phyloP scores from a whole-genome alignment of 2,888 invertebrate genomes.

The Pegoplata infirma region DNA sequence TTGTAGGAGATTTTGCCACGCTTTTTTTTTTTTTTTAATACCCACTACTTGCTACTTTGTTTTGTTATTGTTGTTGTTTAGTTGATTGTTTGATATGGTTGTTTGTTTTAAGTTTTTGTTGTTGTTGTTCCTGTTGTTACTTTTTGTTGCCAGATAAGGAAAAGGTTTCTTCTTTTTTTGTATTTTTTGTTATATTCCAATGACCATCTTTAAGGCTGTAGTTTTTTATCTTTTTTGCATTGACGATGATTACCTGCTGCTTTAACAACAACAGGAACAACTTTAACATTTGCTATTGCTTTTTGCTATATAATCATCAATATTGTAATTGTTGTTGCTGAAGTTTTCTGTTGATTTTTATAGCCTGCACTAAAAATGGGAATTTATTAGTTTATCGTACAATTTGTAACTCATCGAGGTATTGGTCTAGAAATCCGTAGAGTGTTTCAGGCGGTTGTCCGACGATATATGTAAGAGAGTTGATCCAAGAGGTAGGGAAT shows the following conservation, averaged over 20 bases:
- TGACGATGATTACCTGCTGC: not conserved
- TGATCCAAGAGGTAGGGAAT: too few relatives aligned
- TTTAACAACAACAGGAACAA: not conserved
- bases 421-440: too few relatives aligned
- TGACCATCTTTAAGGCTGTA: not conserved
- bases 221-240: not conserved
- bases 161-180: too few relatives aligned
- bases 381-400: too few relatives aligned
- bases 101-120: conserved; percentile 32
- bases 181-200: not conserved
- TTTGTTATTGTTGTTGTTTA: conserved; percentile 13
- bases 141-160: conserved; percentile 33
- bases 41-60: conserved; percentile 33
- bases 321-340: not conserved
- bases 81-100: conserved; percentile 37
- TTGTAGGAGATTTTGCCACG: conserved; percentile 35
- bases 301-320: not conserved
- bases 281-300: not conserved
- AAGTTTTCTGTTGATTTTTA: not conserved
- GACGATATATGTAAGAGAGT: too few relatives aligned
- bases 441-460: too few relatives aligned
- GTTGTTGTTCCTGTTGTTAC: conserved; percentile 1
- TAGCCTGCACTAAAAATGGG: too few relatives aligned
- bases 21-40: conserved; percentile 8
- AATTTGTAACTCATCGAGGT: too few relatives aligned